Evolutionary conservation across 92 coral and sea anemone genomes (phyloP), one percentile per base, ranked within the genome.

Genomic region (Palythoa grandiflora): DNA sequence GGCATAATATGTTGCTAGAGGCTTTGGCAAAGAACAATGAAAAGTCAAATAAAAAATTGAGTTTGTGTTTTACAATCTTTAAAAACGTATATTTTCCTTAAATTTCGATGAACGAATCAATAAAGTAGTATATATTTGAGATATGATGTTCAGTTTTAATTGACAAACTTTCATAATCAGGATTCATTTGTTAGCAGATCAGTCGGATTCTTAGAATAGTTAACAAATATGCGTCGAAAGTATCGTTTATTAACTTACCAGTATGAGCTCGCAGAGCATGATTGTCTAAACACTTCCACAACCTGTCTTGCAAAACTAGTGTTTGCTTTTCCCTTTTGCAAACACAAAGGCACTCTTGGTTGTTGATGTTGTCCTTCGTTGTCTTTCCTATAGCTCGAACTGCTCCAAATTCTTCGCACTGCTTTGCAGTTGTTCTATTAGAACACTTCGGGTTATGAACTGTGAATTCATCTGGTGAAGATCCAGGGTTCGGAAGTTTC

Each of bases 391-490:
- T 70, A 3, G 44, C 47, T 15, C 38, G 75, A 70, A 70, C 47
- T 70, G 75, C 75, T 70, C 75, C 75, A 15, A 70, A 70, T 12
- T 35, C 44, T 70, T 70, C 75, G 10, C 75, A 70, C 19, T 59
- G 65, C 50, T 8, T 8, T 44, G 6, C 50, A 36, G 36, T 70
- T 14, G 16, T 35, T 21, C 70, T 35, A 3, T 11, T 36, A 6
- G 9, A 38, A 70, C 75, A 70, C 14, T 35, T 10, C 15, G 75
- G 36, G 75, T 3, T 15, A 35, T 9, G 13, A 9, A 70, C 15
- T 36, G 10, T 5, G 11, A 70, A 70, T 70, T 70, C 75, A 35
- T 70, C 75, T 15, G 75, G 75, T 9, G 47, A 70, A 12, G 75
- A 35, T 36, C 47, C 75, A 35, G 75, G 75, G 1, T 1, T 10